Conservation (phyloP, 2,888 invertebrate genomes). For the Sphaerophoria taeniata region DNA sequence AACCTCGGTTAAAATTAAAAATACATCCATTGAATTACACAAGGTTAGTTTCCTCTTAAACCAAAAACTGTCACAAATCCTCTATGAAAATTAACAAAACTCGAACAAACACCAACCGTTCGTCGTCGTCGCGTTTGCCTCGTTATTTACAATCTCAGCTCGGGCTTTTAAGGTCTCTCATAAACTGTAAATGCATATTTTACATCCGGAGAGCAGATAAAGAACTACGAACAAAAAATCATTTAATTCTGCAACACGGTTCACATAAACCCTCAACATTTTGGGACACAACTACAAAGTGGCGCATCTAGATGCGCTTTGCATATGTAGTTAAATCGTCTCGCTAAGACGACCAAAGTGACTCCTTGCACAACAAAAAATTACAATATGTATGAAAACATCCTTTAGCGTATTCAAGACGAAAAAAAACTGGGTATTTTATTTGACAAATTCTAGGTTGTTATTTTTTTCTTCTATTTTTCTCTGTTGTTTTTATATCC, state of each 20-base stretch:
- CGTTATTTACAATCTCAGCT: constrained; percentile 34
- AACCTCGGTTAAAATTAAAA: too few relatives aligned
- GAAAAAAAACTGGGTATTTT: constrained; percentile 43
- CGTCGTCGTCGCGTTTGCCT: constrained; percentile 1
- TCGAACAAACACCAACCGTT: neutral
- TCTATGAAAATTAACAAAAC: constrained; percentile 6
- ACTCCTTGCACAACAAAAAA: neutral
- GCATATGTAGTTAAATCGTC: constrained; percentile 51
- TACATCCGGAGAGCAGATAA: neutral
- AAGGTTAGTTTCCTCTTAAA: constrained; percentile 13
- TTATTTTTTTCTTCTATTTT: constrained; percentile 35
- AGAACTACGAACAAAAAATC: constrained; percentile 51
- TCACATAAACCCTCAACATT: constrained; percentile 51
- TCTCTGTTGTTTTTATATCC: constrained; percentile 59
- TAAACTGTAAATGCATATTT: constrained; percentile 39
- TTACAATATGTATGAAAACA: constrained; percentile 38
- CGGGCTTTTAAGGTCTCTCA: constrained; percentile 43
- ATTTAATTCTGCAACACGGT: constrained; percentile 66
- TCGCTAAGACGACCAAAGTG: constrained; percentile 52
- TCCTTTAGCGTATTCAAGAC: constrained; percentile 46
- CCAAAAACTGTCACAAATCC: constrained; percentile 26
- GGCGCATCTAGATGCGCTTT: constrained; percentile 36
- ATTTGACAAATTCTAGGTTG: constrained; percentile 66
- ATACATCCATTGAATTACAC: too few relatives aligned
- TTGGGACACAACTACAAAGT: constrained; percentile 42